Percentiles rank a stretch among this genome's conserved stretches.
phyloP scores from a whole-genome alignment of 2,113 vertebrate genomes.

The Melospiza melodia region DNA sequence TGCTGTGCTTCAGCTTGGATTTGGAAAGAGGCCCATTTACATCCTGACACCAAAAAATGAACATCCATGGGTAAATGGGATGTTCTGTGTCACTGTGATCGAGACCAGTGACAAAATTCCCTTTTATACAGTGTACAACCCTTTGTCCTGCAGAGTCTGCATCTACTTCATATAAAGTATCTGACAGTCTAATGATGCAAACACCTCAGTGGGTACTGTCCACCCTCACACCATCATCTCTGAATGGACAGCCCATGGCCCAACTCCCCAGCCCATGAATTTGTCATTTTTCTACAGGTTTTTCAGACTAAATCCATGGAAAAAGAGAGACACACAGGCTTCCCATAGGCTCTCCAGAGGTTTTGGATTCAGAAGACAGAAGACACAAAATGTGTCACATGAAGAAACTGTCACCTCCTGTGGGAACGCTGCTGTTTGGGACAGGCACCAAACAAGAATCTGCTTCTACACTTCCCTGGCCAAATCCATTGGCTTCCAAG shows the following conservation, averaged over 20 bases:
- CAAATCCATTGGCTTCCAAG: background rate
- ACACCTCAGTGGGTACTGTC: background rate
- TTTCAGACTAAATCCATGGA: background rate
- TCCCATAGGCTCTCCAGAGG: accelerated
- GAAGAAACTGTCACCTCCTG: background rate
- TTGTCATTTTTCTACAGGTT: background rate
- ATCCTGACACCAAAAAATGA: background rate
- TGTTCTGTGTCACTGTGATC: background rate
- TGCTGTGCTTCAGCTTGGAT: background rate
- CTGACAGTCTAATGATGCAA: background rate
- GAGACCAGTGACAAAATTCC: background rate
- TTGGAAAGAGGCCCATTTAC: background rate
- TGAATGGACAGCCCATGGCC: no score
- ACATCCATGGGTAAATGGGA: background rate
- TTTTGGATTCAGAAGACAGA: background rate
- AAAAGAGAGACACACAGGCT: background rate
- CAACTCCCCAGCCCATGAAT: background rate
- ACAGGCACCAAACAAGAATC: background rate
- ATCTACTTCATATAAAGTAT: background rate
- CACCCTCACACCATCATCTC: background rate
- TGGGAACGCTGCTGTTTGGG: background rate
- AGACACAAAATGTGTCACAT: background rate
- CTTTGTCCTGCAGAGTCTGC: background rate
- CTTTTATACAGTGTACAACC: background rate
- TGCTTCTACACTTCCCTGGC: background rate